phyloP scores from a whole-genome alignment of 2,888 invertebrate genomes.

The Prostheceraeus crozeri region DNA sequence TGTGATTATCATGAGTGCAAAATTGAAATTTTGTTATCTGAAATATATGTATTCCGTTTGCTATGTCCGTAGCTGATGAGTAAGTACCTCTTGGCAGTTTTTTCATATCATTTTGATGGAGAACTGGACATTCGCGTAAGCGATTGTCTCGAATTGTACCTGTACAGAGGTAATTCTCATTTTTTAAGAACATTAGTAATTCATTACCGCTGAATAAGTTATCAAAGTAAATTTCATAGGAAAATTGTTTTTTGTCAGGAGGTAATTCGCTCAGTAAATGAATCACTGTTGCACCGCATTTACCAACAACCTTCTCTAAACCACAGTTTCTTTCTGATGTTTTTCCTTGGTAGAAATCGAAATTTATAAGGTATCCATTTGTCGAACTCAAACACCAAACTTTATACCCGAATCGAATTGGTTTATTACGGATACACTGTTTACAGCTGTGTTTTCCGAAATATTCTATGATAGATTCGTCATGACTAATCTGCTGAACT shows the following conservation, averaged over 20 bases:
- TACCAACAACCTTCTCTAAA: constrained; percentile 8
- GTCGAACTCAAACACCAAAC: constrained; percentile 15
- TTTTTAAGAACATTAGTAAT: constrained; percentile 33
- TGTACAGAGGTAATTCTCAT: constrained; percentile 14
- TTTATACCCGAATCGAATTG: constrained; percentile 46
- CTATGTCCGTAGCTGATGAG: too few species aligned
- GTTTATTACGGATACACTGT: constrained; percentile 48
- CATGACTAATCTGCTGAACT: too few species aligned
- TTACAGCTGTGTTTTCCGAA: constrained; percentile 49
- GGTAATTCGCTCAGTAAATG: constrained; percentile 39
- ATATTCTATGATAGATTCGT: too few species aligned
- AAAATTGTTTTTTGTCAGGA: constrained; percentile 38
- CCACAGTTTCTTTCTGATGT: background rate
- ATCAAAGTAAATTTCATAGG: constrained; percentile 44
- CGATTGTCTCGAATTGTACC: constrained; percentile 7
- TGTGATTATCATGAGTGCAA: too few species aligned
- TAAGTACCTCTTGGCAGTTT: too few species aligned
- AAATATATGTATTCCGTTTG: too few species aligned
- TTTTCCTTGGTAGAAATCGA: constrained; percentile 14
- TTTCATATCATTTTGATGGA: too few species aligned
- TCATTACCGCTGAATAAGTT: constrained; percentile 45
- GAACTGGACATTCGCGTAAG: background rate
- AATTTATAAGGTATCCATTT: constrained; percentile 22
- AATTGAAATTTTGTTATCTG: too few species aligned
- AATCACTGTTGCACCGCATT: background rate